A percentile compares a stretch with the other conserved stretches of the same genome.
These are phyloP conservation scores for Hippocampus abdominalis DNA, from an alignment of 2,113 vertebrate species.

Conservation along the genomic window DNA sequence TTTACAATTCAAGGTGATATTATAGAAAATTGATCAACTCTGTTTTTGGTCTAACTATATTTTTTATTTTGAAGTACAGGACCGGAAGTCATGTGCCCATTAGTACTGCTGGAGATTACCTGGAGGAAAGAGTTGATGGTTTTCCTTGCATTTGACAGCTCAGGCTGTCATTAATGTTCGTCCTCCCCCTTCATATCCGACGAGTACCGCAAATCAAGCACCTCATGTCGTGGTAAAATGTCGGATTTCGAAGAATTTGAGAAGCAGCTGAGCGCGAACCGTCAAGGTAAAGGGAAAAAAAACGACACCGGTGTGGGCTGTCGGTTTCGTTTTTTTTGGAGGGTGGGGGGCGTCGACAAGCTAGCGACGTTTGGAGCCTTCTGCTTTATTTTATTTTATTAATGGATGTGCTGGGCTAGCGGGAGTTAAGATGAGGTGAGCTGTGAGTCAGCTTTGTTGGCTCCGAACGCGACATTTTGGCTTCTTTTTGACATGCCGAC, in stretches of 20 bases:
- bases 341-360: too few species aligned
- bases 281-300: slow-evolving; percentile 60
- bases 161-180: slow-evolving; percentile 1
- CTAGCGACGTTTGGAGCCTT: not conserved
- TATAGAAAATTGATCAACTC: not conserved
- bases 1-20: not conserved
- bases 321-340: not conserved
- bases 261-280: slow-evolving; percentile 74
- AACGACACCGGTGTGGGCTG: not conserved
- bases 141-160: not conserved
- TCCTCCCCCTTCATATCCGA: not conserved
- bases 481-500: not conserved
- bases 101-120: not conserved
- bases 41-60: fast-evolving
- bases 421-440: not conserved
- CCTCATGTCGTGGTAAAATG: slow-evolving; percentile 36
- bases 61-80: slow-evolving; percentile 24
- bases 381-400: slow-evolving; percentile 8
- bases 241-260: slow-evolving; percentile 78
- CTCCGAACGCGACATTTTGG: too few species aligned
- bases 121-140: not conserved
- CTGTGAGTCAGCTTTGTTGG: slow-evolving; percentile 18
- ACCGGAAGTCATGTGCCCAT: slow-evolving; percentile 19
- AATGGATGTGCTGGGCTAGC: slow-evolving; percentile 16
- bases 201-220: not conserved